These are phyloP conservation scores for Panurus biarmicus DNA, from an alignment of 2,113 vertebrate species.

Conservation along the genomic window DNA sequence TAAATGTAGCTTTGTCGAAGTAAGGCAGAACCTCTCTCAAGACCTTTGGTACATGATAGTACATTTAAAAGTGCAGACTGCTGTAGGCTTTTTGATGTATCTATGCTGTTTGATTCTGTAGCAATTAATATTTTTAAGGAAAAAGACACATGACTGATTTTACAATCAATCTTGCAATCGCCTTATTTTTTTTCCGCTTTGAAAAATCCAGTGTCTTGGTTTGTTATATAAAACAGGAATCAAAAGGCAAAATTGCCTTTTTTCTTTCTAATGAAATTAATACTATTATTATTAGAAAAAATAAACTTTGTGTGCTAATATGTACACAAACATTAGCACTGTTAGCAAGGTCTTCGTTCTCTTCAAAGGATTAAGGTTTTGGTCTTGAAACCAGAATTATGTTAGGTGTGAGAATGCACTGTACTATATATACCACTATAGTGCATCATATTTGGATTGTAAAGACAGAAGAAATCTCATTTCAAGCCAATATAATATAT, in stretches of 20 bases:
- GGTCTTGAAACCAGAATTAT: not conserved
- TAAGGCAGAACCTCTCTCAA: not conserved
- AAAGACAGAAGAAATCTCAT: not conserved
- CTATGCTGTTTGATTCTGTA: not conserved
- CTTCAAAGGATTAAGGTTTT: not conserved
- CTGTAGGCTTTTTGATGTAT: not conserved
- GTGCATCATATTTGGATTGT: not conserved
- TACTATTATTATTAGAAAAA: not conserved
- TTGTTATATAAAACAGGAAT: not conserved
- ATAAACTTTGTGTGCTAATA: not conserved
- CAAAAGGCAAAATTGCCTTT: not conserved
- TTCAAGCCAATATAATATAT: not conserved
- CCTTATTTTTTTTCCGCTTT: not conserved
- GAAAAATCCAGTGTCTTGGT: not conserved
- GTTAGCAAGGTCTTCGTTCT: not conserved
- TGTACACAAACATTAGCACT: not conserved
- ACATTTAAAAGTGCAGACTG: not conserved
- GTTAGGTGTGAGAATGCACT: not conserved
- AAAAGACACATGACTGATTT: not conserved
- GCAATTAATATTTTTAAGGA: not conserved
- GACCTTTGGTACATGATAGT: not conserved
- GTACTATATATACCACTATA: not conserved
- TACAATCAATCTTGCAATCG: not conserved
- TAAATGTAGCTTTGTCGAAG: not conserved
- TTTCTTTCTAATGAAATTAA: not conserved